These are phyloP conservation scores for Strix aluco DNA, from an alignment of 2,113 vertebrate species.

Conservation along the genomic window DNA sequence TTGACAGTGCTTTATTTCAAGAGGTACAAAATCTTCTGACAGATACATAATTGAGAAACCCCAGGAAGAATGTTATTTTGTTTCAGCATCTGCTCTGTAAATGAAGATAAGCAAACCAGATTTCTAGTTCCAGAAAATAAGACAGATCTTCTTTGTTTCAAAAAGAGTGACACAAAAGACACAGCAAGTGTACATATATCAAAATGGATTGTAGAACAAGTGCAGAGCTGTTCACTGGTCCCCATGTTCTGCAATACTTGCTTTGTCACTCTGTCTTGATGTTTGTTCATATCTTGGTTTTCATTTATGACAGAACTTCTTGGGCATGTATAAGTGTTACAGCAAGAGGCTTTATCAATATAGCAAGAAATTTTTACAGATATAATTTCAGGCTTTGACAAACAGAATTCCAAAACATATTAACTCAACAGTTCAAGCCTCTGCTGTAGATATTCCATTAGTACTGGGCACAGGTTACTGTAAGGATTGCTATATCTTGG, in stretches of 20 bases:
- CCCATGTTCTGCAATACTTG: neutral
- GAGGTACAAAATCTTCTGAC: slow-evolving; percentile 15
- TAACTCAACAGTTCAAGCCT: neutral
- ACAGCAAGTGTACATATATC: neutral
- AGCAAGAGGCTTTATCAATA: neutral
- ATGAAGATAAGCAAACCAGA: slow-evolving; percentile 7
- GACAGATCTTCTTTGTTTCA: neutral
- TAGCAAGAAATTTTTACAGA: neutral
- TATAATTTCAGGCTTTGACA: neutral
- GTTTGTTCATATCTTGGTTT: neutral
- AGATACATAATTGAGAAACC: slow-evolving; percentile 21
- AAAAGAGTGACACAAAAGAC: neutral
- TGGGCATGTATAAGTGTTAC: neutral
- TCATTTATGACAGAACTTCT: neutral
- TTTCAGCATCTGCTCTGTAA: slow-evolving; percentile 41
- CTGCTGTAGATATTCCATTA: neutral
- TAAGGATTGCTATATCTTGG: neutral
- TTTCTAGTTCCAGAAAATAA: neutral
- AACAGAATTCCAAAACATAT: neutral
- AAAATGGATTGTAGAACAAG: neutral
- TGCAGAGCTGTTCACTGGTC: neutral
- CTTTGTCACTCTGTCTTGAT: neutral
- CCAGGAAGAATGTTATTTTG: slow-evolving; percentile 8
- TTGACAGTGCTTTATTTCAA: slow-evolving; percentile 23
- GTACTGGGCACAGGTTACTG: neutral